Evolutionary conservation across 2,113 vertebrate species (phyloP).

Genomic region (Microtus ochrogaster): DNA sequence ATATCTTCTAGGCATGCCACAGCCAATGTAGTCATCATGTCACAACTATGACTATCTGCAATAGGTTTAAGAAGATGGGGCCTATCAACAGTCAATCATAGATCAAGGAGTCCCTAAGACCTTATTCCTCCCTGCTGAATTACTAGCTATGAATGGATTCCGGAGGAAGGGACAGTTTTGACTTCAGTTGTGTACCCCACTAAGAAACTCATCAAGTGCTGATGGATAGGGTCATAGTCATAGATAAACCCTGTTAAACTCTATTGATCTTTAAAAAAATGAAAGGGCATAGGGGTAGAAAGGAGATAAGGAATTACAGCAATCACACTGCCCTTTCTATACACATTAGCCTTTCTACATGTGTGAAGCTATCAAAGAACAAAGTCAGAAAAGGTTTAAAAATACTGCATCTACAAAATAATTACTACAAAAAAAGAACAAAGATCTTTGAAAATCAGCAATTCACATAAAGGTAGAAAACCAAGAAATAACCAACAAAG

Average conservation of each 20-base stretch:
- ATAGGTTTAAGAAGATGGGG: background rate
- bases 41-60: background rate
- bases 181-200: background rate
- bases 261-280: background rate
- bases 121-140: background rate
- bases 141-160: background rate
- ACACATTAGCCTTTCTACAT: background rate
- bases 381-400: background rate
- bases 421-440: slow-evolving; percentile 28
- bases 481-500: slow-evolving; percentile 6
- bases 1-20: background rate
- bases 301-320: background rate
- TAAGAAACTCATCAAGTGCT: background rate
- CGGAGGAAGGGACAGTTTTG: background rate
- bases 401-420: background rate
- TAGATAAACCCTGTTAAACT: background rate
- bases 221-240: background rate
- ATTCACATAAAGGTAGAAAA: slow-evolving; percentile 48
- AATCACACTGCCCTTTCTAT: background rate
- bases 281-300: background rate
- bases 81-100: background rate
- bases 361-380: background rate
- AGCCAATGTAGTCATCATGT: background rate
- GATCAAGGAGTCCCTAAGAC: background rate
- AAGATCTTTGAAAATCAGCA: slow-evolving; percentile 19